Evolutionary conservation across 2,888 invertebrate genomes (phyloP), one percentile per base, ranked within the genome.

Genomic region (Agrilus mali): DNA sequence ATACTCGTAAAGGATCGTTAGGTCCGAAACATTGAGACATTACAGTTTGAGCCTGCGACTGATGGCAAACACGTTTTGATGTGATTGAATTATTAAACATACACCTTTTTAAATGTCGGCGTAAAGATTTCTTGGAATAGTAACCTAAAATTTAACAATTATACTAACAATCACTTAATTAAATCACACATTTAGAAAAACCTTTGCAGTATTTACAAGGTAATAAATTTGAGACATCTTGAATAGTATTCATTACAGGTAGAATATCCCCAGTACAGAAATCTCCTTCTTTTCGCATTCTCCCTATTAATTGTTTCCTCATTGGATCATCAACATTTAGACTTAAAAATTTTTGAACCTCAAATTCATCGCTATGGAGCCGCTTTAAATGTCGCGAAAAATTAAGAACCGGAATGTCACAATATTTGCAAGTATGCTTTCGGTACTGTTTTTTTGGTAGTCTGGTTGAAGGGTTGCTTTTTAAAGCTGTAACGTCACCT

Each of bases 1-100:
- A 34, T 14, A 40, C n/a, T n/a, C n/a, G n/a, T n/a, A n/a, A n/a
- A n/a, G n/a, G n/a, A n/a, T 52, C 50, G 34, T 50, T 48, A 2
- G 49, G 48, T 0, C 52, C 52, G 50, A 53, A 53, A 35, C 13
- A 14, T 14, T 40, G 45, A 33, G 16, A 41, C 40, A 45, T 42
- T 20, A 47, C 3, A 13, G 42, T 47, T 13, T 47, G 49, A 3
- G 43, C 47, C 36, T 41, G 47, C 8, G 33, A 15, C 34, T 48
- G 46, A 8, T 46, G 37, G 12, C 40, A 36, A n/a, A 43, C 42
- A 7, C 45, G 40, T 38, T 42, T 46, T 7, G 38, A 33, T 13
- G 40, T 46, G 17, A 44, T 40, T 4, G 42, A 37, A 4, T 17
- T 17, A 38, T 47, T 47, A 35, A 46, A 43, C 31, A 10, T 41